Base-by-base conservation (phyloP, 2,888 invertebrate genomes). In the Noctua comes region DNA sequence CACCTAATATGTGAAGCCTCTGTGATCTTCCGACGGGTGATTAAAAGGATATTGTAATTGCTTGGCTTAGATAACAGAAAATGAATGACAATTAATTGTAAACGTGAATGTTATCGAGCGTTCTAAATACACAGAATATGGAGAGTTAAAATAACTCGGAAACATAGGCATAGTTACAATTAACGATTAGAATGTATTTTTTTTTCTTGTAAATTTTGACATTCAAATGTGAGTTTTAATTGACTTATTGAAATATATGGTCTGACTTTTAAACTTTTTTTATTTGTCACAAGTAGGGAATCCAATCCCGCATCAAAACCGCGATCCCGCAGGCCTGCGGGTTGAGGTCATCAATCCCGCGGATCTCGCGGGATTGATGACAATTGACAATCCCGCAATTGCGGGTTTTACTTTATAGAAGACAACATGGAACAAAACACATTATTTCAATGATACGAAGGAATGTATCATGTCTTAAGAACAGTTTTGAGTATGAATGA, bases 21-120 rank as follows among this genome's bases (percentile, higher is more conserved):
- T 68, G 59, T 82, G 54, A 62, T 68, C 68, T 76, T 62, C 62
- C 62, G 68, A 64, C 76, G 5, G 36, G 36, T 54, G 65, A 82
- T 82, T 82, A 68, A 68, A 54, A 59, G 11, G 27, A 18, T 31
- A 4, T 72, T 27, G 59, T 16, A 79, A 71, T 62, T 75, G 21
- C 43, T 27, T 40, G 36, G 24, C 36, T 82, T 64, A 68, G 62
- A 57, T 68, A 76, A 82, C 7, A n/a, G 46, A 21, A 62, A 82
- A 40, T 68, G n/a, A 40, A 64, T 16, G 62, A 48, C 68, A 54
- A 5, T 62, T 54, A 75, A 68, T 82, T 68, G 51, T 54, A 36
- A 16, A 79, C 7, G 24, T 31, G 5, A 59, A 40, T 43, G 36
- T n/a, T 76, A 68, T 62, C 46, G 76, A 82, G 10, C 62, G 36